These are phyloP conservation scores for Eupristina koningsbergeri DNA, from an alignment of 1,140 invertebrate species.

Conservation along the genomic window DNA sequence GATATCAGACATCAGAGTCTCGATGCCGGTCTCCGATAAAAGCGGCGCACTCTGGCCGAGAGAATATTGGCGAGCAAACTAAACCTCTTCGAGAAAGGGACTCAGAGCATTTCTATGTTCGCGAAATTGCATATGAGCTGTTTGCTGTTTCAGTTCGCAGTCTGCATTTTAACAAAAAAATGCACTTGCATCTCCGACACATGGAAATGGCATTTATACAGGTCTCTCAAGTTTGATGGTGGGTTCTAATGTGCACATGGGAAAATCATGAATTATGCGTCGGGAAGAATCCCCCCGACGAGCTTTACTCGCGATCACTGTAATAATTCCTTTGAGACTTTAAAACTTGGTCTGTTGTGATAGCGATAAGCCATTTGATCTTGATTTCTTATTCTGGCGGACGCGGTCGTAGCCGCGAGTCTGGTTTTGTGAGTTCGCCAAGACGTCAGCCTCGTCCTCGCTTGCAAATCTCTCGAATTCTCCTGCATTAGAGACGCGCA, in stretches of 20 bases:
- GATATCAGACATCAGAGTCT: background rate
- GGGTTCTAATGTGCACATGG: background rate
- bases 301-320: background rate
- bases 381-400: background rate
- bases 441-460: too few relatives aligned
- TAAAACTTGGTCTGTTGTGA: background rate
- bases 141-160: background rate
- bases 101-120: background rate
- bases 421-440: too few relatives aligned
- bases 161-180: background rate
- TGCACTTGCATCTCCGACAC: background rate
- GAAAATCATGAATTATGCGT: background rate
- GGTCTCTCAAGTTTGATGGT: background rate
- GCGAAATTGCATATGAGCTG: background rate
- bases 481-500: background rate
- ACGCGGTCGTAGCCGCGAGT: background rate
- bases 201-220: too few relatives aligned
- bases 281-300: too few relatives aligned
- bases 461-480: background rate
- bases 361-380: background rate
- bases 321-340: conserved; percentile 13
- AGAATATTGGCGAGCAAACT: conserved; percentile 34
- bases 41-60: conserved; percentile 2
- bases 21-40: conserved; percentile 10
- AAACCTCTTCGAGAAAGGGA: conserved; percentile 14